phyloP scores from a whole-genome alignment of 2,888 invertebrate species.

The Nomada fabriciana region DNA sequence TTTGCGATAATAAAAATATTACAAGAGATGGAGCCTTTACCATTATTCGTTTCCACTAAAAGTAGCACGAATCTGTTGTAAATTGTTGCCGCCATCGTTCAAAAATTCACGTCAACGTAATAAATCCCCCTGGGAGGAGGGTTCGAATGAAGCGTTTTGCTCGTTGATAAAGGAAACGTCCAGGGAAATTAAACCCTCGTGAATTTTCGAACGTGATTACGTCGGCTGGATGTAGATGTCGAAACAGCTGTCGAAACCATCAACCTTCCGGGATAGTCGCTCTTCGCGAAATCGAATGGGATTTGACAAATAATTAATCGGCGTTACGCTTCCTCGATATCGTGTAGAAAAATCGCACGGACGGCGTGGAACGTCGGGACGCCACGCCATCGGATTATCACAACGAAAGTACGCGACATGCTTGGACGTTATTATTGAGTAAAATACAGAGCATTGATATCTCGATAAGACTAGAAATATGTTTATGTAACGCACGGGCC shows the following conservation, averaged over 20 bases:
- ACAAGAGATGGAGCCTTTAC: slow-evolving; percentile 83
- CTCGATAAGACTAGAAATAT: slow-evolving; percentile 70
- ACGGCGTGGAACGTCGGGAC: slow-evolving; percentile 36
- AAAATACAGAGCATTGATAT: slow-evolving; percentile 55
- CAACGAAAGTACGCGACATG: slow-evolving; percentile 73
- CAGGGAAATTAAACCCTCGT: slow-evolving; percentile 19
- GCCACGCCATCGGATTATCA: slow-evolving; percentile 61
- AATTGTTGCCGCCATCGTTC: slow-evolving; percentile 61
- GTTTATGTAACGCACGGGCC: slow-evolving; percentile 69
- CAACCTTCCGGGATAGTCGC: slow-evolving; percentile 68
- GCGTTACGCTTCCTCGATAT: slow-evolving; percentile 58
- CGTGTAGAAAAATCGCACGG: slow-evolving; percentile 53
- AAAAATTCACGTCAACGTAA: slow-evolving; percentile 46
- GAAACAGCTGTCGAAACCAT: slow-evolving; percentile 75
- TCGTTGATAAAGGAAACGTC: background rate
- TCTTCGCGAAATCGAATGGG: slow-evolving; percentile 61
- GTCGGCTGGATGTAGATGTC: slow-evolving; percentile 68
- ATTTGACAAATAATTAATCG: slow-evolving; percentile 59
- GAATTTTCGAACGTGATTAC: slow-evolving; percentile 66
- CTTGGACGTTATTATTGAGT: slow-evolving; percentile 71
- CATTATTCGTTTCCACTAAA: slow-evolving; percentile 75
- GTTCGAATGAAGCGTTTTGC: background rate
- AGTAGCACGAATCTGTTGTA: slow-evolving; percentile 70
- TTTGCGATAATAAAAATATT: slow-evolving; percentile 84
- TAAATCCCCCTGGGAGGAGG: slow-evolving; percentile 1